These are phyloP conservation scores for Cantharis rustica DNA, from an alignment of 2,888 invertebrate genomes.

Conservation along the genomic window DNA sequence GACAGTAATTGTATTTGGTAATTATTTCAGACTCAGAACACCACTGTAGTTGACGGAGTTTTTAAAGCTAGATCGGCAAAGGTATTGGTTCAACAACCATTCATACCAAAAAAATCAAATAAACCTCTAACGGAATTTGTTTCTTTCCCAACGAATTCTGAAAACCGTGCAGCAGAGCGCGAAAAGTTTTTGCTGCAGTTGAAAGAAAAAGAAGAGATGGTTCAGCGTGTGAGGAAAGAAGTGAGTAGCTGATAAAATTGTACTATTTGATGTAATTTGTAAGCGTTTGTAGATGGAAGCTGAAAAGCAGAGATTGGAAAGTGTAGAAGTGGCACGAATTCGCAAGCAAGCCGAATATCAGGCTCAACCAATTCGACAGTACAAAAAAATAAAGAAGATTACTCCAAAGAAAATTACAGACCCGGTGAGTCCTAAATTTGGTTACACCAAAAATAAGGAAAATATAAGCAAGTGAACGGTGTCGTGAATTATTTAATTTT, in stretches of 20 bases:
- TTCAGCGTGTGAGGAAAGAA: constrained; percentile 51
- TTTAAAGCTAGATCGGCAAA: constrained; percentile 68
- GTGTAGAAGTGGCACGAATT: constrained; percentile 60
- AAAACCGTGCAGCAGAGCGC: constrained; percentile 66
- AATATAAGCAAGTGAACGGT: not conserved
- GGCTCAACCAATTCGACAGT: constrained; percentile 65
- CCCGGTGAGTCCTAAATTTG: constrained; percentile 67
- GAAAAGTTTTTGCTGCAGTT: constrained; percentile 63
- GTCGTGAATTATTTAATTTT: too few species aligned
- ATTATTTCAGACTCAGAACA: constrained; percentile 51
- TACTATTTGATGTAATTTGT: not conserved
- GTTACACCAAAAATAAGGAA: constrained; percentile 23
- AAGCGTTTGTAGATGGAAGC: constrained; percentile 21
- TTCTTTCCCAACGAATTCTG: constrained; percentile 68
- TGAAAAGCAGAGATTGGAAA: constrained; percentile 47
- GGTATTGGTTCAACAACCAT: constrained; percentile 69
- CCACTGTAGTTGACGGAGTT: constrained; percentile 35
- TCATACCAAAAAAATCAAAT: constrained; percentile 62
- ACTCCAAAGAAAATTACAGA: constrained; percentile 64
- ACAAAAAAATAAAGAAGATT: constrained; percentile 59
- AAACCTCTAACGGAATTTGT: constrained; percentile 56
- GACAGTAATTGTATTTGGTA: not conserved
- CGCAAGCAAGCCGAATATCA: constrained; percentile 65
- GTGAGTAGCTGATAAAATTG: not conserved
- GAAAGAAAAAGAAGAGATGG: constrained; percentile 62